phyloP scores from a whole-genome alignment of 2,888 invertebrate genomes.

The Dermolepida albohirtum region DNA sequence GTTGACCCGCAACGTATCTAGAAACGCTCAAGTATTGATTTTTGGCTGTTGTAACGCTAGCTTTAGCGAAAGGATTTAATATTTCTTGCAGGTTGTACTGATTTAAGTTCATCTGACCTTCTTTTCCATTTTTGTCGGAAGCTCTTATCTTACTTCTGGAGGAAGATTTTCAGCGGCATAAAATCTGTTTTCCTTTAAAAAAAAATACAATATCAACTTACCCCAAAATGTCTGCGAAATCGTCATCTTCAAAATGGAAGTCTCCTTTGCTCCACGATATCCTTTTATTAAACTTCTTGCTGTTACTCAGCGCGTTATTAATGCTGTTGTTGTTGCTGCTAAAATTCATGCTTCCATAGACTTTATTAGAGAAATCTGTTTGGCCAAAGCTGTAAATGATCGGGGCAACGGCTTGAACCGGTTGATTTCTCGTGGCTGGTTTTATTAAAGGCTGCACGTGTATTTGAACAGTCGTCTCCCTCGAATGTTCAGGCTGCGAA shows the following conservation, averaged over 20 bases:
- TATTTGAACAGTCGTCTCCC: constrained; percentile 63
- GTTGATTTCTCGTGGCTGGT: constrained; percentile 59
- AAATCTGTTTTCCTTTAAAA: not conserved
- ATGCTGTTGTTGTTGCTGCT: constrained; percentile 53
- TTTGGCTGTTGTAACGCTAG: constrained; percentile 69
- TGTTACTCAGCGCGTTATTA: constrained; percentile 39
- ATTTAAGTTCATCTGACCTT: constrained; percentile 66
- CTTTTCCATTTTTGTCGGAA: constrained; percentile 58
- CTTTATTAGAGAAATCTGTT: constrained; percentile 59
- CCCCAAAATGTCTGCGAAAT: constrained; percentile 81
- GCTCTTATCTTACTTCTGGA: constrained; percentile 59
- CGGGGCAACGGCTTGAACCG: constrained; percentile 61
- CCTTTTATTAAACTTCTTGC: constrained; percentile 52
- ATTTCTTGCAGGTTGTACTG: constrained; percentile 65
- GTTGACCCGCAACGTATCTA: constrained; percentile 79
- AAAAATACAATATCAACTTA: constrained; percentile 59
- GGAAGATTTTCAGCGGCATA: constrained; percentile 42
- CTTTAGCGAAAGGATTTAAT: constrained; percentile 61
- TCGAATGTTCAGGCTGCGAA: constrained; percentile 51
- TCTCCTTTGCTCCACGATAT: constrained; percentile 59
- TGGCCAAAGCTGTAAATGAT: constrained; percentile 64
- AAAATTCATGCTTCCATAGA: constrained; percentile 59
- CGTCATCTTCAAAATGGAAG: constrained; percentile 67
- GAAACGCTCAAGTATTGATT: constrained; percentile 83
- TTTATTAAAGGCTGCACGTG: constrained; percentile 62